Base-by-base conservation (phyloP, 2,888 invertebrate species). In the Chloroclysta siterata region DNA sequence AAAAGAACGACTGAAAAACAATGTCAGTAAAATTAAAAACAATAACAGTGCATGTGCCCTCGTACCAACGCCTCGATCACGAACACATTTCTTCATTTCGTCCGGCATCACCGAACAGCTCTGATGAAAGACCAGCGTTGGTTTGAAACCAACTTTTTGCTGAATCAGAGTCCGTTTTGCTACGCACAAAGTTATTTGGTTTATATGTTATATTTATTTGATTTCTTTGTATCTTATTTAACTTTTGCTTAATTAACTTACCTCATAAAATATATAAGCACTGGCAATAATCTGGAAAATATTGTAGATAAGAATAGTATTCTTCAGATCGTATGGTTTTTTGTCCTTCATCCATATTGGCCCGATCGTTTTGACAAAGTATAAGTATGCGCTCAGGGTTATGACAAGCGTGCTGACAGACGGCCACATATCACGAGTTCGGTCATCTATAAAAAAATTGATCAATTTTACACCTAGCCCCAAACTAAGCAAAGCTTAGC, bases 291-390 rank as follows among this genome's bases (percentile, higher is more conserved):
- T 72, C 65, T 98, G 97, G 70, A 95, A 94, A 39, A 95, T 94
- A 82, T 98, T 98, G 82, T 98, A 98, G 8, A 94, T 83, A 47
- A 97, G 94, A 86, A 97, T 91, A 1, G 95, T 74, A 29, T 89
- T 90, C 72, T 95, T 95, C 50, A 97, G 81, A 71, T 96, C 94
- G 74, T 95, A 95, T 0, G 96, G 94, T 68, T 94, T 93, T 61
- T 94, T 85, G 62, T 95, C 94, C 70, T 94, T 93, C 96, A 96
- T 96, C 44, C 73, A 65, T 3, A 39, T 60, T 2, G 80, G 79
- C 1, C 79, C 80, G 29, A 72, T 63, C 0, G 11, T 70, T 5
- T 57, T 70, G 2, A 69, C 62, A 36, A 79, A 74, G 53, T 74
- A 78, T 41, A 76, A 17, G 15, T 79, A 79, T 0, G 54, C 44